phyloP scores from a whole-genome alignment of 2,113 vertebrate genomes.

The Tenrec ecaudatus region DNA sequence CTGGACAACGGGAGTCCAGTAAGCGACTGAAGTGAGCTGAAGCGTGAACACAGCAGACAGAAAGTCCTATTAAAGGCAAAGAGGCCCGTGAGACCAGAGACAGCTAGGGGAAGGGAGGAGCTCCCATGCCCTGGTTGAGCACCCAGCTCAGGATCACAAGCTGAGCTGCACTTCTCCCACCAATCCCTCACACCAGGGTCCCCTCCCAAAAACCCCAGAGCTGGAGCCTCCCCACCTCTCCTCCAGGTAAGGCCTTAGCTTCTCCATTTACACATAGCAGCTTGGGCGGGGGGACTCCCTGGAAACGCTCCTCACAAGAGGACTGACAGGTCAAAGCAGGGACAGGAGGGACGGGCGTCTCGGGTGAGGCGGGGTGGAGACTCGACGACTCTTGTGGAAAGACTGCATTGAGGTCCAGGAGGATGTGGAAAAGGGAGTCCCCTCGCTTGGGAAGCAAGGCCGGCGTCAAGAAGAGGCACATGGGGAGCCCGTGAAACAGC shows the following conservation, averaged over 20 bases:
- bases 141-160: neutral
- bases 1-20: conserved; percentile 35
- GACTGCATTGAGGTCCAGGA: neutral
- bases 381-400: too few species aligned
- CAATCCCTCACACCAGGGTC: too few species aligned
- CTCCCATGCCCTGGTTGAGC: neutral
- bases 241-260: neutral
- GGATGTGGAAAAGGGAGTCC: neutral
- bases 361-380: neutral
- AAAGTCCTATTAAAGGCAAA: conserved; percentile 1
- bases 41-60: conserved; percentile 57
- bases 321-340: neutral
- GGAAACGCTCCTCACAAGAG: neutral
- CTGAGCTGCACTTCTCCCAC: neutral
- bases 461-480: neutral
- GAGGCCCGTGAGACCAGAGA: too few species aligned
- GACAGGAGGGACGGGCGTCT: neutral
- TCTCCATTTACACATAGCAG: neutral
- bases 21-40: conserved; percentile 30
- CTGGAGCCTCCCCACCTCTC: neutral
- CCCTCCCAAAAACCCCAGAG: neutral
- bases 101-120: neutral
- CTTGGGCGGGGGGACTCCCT: neutral
- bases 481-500: neutral
- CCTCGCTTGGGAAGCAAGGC: neutral